Percentiles rank a stretch among this genome's conserved stretches.
Evolutionary conservation across 2,113 vertebrate genomes (phyloP).

Genomic region (Orthonyx spaldingii): DNA sequence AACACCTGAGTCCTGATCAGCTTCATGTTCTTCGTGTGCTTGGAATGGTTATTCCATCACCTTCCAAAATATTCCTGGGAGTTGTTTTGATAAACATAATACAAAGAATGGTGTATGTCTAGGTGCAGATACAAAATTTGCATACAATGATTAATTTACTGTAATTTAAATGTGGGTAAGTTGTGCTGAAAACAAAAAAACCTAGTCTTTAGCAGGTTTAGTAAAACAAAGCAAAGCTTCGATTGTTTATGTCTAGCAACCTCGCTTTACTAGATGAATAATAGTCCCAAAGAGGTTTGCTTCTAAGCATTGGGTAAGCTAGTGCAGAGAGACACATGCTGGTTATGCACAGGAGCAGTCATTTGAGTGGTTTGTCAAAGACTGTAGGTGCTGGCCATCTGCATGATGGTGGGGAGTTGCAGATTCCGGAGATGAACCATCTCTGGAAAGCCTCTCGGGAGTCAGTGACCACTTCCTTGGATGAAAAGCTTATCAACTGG

Average conservation of each 20-base stretch:
- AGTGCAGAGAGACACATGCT: background rate
- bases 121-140: background rate
- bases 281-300: background rate
- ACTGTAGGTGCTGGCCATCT: background rate
- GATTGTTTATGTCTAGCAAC: background rate
- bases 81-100: background rate
- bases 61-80: background rate
- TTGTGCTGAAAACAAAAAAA: fast-evolving
- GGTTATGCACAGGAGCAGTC: background rate
- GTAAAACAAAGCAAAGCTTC: background rate
- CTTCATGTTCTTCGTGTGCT: background rate
- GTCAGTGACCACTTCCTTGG: background rate
- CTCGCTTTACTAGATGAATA: background rate
- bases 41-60: background rate
- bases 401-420: background rate
- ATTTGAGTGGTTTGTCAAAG: background rate
- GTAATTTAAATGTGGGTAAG: background rate
- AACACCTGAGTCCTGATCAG: background rate
- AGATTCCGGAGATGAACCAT: background rate
- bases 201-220: background rate
- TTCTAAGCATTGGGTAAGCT: background rate
- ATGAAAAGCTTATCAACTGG: background rate
- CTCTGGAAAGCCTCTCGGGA: background rate
- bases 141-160: background rate
- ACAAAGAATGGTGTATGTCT: background rate